Percentiles rank a stretch among this genome's conserved stretches.
These are phyloP conservation scores for Cyanistes caeruleus DNA, from an alignment of 2,113 vertebrate genomes.

Conservation along the genomic window DNA sequence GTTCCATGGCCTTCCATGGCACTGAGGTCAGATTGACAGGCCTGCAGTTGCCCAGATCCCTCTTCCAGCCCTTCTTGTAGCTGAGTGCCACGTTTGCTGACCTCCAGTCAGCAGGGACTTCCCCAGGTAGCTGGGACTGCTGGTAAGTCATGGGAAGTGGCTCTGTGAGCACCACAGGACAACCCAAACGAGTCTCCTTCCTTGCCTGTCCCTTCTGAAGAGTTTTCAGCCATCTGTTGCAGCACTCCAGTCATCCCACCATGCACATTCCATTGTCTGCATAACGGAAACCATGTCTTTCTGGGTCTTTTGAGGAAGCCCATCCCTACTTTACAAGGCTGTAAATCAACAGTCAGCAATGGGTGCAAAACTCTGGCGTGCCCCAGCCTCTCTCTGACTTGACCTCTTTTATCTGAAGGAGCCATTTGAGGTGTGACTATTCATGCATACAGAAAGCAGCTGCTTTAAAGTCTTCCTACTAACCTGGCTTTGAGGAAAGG, in stretches of 20 bases:
- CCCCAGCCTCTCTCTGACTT: constrained; percentile 8
- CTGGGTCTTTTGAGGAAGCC: neutral
- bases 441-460: neutral
- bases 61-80: neutral
- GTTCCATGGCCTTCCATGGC: neutral
- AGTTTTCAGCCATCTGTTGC: neutral
- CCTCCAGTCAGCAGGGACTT: neutral
- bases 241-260: neutral
- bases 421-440: neutral
- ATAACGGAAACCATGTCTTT: too few species aligned
- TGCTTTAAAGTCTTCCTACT: neutral
- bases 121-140: neutral
- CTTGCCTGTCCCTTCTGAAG: neutral
- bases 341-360: neutral
- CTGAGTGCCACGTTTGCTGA: neutral
- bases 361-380: accelerated
- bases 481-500: neutral
- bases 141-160: neutral
- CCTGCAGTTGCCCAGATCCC: neutral
- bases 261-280: neutral
- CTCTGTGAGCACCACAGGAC: neutral
- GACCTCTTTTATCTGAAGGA: neutral
- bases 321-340: neutral
- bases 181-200: neutral
- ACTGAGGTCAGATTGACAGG: neutral